phyloP scores from a whole-genome alignment of 30 jellyfish, hydroid and myxozoan genomes.

The Pseudorhiza aurosa region DNA sequence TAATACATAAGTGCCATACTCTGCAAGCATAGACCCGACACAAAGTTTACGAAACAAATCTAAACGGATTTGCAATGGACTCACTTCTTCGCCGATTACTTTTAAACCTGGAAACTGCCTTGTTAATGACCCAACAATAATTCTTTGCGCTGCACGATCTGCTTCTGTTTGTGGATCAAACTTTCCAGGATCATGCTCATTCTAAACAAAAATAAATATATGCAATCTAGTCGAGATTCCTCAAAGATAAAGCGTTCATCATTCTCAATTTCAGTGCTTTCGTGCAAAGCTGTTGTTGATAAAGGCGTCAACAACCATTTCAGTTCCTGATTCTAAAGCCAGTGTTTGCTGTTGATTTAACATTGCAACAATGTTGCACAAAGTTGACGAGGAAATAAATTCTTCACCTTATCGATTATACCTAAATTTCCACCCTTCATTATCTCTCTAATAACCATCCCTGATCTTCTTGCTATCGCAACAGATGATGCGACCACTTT shows the following conservation, averaged over 20 bases:
- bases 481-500: constrained; percentile 97
- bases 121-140: constrained; percentile 83
- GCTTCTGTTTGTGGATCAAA: constrained; percentile 99
- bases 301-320: no score
- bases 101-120: constrained; percentile 84
- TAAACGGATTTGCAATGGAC: background rate
- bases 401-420: constrained; percentile 86
- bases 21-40: no score
- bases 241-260: no score
- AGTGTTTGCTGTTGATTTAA: no score
- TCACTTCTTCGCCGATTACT: constrained; percentile 97
- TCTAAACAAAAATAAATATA: no score
- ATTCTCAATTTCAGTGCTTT: no score
- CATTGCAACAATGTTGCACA: no score
- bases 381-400: no score
- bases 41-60: background rate
- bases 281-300: no score
- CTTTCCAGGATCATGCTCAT: constrained; percentile 54
- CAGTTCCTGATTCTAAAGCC: no score
- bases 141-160: constrained; percentile 94
- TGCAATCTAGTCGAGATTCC: no score
- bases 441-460: constrained; percentile 73
- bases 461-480: constrained; percentile 88
- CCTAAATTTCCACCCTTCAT: constrained; percentile 87
- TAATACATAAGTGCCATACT: no score